Evolutionary conservation across 2,888 invertebrate genomes (phyloP), one percentile per base, ranked within the genome.

Genomic region (Trachelus iudaicus): DNA sequence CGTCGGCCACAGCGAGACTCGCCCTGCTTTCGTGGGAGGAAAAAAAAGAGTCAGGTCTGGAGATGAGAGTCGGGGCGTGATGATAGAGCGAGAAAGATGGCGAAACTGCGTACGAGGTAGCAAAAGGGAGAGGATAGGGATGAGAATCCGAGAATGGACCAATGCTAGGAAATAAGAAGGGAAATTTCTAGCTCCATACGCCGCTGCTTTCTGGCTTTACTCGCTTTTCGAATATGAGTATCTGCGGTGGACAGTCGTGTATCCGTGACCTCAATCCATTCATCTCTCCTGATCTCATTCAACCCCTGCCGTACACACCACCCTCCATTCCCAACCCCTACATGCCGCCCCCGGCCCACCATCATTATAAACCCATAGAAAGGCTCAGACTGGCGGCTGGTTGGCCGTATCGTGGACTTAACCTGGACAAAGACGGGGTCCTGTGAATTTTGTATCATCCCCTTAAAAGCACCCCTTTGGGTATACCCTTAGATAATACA

Each of bases 221-320:
- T 73, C 77, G 77, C 69, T 69, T 77, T 69, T 77, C 75, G 73
- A 69, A 35, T 69, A 74, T 34, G 73, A 69, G 79, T 81, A 82
- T 78, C 82, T 79, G 83, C 79, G 80, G 81, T 80, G 84, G 85
- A 84, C 83, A 84, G 79, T 76, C 81, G 81, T 83, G 78, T 82
- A 86, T 83, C 78, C 73, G 79, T 87, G 88, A 87, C 88, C 88
- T 79, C 87, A 85, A 87, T 88, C 84, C 85, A 87, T 88, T 87
- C 87, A 87, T 84, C 81, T 77, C 80, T 74, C 76, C 69, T 77
- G 80, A 82, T 84, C 82, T 83, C 84, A 81, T 82, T 83, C 77
- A 80, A 6, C 56, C 68, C 76, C 0, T 56, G n/a, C 56, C 4
- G 69, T 33, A 73, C n/a, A 37, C 69, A 23, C n/a, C 69, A 23